Conservation (phyloP, 2,113 vertebrate species). For the Solenodon paradoxus region DNA sequence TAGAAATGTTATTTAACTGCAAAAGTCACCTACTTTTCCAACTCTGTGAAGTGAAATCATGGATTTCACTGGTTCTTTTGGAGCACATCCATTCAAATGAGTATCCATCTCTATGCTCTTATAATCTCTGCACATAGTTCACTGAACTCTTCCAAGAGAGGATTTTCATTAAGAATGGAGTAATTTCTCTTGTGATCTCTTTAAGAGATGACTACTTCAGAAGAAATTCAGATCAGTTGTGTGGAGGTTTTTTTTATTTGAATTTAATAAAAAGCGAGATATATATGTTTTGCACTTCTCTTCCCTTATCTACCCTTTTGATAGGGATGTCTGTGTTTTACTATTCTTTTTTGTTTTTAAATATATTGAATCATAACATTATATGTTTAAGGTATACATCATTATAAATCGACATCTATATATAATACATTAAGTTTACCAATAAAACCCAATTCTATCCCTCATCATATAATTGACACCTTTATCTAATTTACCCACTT, state of each 20-base stretch:
- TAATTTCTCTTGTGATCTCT: neutral
- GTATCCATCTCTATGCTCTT: neutral
- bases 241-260: neutral
- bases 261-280: neutral
- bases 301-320: neutral
- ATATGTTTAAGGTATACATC: no score
- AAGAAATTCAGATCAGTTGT: slow-evolving; percentile 4
- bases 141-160: neutral
- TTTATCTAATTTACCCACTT: no score
- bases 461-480: no score
- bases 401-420: no score
- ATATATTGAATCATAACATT: no score
- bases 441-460: no score
- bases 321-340: neutral
- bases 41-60: slow-evolving; percentile 42
- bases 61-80: slow-evolving; percentile 36
- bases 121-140: neutral
- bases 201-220: neutral
- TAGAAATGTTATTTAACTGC: slow-evolving; percentile 33
- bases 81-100: neutral
- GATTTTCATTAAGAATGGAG: neutral
- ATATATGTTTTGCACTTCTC: neutral
- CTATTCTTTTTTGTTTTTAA: no score
- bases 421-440: no score
- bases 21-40: slow-evolving; percentile 33